Evolutionary conservation across 2,113 vertebrate genomes (phyloP), one percentile per base, ranked within the genome.

Genomic region (Larimichthys crocea): DNA sequence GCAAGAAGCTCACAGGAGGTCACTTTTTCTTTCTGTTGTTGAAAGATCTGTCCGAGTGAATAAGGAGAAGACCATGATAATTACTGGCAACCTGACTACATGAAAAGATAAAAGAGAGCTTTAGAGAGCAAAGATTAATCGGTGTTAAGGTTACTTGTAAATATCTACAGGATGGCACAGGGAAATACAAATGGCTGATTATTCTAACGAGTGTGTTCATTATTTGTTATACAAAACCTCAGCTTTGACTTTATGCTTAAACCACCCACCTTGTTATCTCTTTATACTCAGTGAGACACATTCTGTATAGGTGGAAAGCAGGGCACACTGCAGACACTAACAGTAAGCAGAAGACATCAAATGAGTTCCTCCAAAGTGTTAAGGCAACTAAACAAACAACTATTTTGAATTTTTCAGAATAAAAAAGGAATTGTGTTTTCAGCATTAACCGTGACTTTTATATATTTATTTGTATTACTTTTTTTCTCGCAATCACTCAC

Each of bases 301-400:
- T 40, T 57, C 46, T 66, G 22, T 14, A 66, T 7, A 61, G 48
- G 17, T 60, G 20, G 35, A 29, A 29, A 72, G 35, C 53, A 75
- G 1, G 22, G 15, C 44, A 55, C 57, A 52, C 1, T 56, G 60
- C 44, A 60, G 52, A 62, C 1, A 2, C n/a, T 31, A 48, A 40
- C 19, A n/a, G 44, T 56, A 50, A 75, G 66, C 17, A 57, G 9
- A 78, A 76, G 16, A 74, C 77, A 87, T 76, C 63, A 71, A 62
- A 71, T 52, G 10, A 82, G 19, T 20, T 70, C 20, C 12, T 70
- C 20, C 12, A 42, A 61, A 79, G 26, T 60, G 31, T 48, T 26
- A n/a, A 71, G 26, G 24, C 6, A 60, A 42, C 50, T 50, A 85
- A 77, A 71, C 5, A 66, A 59, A 22, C 15, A 68, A 61, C 15